A percentile compares a stretch with the other conserved stretches of the same genome.
Evolutionary conservation across 2,113 vertebrate species (phyloP).

Genomic region (Naja naja): DNA sequence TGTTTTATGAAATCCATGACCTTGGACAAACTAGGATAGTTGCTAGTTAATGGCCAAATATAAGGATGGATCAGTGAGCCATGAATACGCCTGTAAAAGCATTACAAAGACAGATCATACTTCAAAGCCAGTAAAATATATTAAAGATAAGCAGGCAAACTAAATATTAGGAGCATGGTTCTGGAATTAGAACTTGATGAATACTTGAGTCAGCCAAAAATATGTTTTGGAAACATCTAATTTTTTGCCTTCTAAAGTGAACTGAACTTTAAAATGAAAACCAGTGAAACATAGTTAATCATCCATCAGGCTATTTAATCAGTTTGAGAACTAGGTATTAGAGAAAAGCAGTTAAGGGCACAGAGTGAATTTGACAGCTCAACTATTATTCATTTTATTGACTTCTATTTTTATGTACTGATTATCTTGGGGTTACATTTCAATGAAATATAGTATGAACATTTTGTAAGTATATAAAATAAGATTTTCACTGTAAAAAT

Average conservation of each 20-base stretch:
- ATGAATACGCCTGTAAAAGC: background rate
- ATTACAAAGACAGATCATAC: background rate
- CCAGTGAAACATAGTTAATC: background rate
- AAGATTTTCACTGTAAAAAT: background rate
- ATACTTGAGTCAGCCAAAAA: background rate
- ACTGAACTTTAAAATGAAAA: background rate
- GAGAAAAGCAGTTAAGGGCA: background rate
- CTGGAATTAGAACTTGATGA: conserved; percentile 3
- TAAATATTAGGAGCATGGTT: background rate
- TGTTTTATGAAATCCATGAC: conserved; percentile 30
- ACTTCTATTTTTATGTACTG: background rate
- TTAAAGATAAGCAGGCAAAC: background rate
- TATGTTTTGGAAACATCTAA: background rate
- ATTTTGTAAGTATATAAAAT: background rate
- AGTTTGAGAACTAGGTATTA: background rate
- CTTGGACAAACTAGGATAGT: conserved; percentile 31
- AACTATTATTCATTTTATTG: background rate
- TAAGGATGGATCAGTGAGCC: background rate
- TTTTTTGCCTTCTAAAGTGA: background rate
- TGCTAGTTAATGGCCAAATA: background rate
- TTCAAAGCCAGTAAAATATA: background rate
- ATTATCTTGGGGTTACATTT: background rate
- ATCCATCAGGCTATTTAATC: background rate
- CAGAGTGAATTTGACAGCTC: background rate
- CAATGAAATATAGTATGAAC: background rate